These are phyloP conservation scores for Drosophila suzukii DNA, from an alignment of 1,140 invertebrate genomes.

Conservation along the genomic window DNA sequence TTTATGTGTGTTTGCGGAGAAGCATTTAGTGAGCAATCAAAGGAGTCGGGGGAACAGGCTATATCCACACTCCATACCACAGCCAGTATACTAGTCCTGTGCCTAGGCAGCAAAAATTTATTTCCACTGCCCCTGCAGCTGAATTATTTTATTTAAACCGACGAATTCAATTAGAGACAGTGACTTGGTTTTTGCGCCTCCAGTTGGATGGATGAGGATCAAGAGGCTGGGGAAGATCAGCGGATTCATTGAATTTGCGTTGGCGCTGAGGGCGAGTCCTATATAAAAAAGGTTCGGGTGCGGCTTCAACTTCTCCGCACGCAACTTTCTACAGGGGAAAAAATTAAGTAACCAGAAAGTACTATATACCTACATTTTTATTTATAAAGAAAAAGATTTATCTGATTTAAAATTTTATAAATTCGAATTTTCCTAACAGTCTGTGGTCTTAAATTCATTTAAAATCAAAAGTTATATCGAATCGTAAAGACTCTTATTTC, in stretches of 20 bases:
- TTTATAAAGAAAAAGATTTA: neutral
- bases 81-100: slow-evolving; percentile 10
- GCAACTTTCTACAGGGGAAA: slow-evolving; percentile 46
- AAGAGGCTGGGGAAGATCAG: neutral
- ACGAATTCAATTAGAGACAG: slow-evolving; percentile 85
- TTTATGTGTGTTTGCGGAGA: slow-evolving; percentile 19
- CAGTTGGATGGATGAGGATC: slow-evolving; percentile 22
- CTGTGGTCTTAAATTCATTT: neutral
- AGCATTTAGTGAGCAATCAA: slow-evolving; percentile 74
- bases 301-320: slow-evolving; percentile 53
- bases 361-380: neutral
- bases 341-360: no score
- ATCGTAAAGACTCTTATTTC: neutral
- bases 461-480: neutral
- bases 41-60: slow-evolving; percentile 48
- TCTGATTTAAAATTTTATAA: neutral
- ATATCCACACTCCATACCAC: slow-evolving; percentile 10
- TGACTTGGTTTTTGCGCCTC: slow-evolving; percentile 83
- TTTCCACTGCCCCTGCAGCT: slow-evolving; percentile 80
- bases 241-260: slow-evolving; percentile 67
- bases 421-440: neutral
- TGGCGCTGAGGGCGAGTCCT: slow-evolving; percentile 77
- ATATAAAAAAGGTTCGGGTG: slow-evolving; percentile 56
- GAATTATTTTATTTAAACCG: slow-evolving; percentile 84
- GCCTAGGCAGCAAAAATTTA: slow-evolving; percentile 68